Conservation (phyloP, 92 coral and sea anemone genomes). For the Epizoanthus fatuus region DNA sequence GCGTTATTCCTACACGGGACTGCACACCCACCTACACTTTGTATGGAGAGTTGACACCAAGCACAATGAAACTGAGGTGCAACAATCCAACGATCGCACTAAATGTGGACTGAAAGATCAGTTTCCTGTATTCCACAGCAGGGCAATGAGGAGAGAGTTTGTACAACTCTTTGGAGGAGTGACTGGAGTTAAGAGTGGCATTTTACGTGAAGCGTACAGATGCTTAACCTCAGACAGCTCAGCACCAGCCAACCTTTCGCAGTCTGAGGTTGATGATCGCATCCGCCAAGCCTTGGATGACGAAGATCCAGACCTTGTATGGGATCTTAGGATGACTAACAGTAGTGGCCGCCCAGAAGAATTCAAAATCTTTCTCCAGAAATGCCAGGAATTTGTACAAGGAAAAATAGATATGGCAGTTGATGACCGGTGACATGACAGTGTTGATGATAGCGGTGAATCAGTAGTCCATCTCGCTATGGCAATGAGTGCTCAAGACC, state of each 20-base stretch:
- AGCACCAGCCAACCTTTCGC: slow-evolving; percentile 47
- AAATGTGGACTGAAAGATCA: slow-evolving; percentile 34
- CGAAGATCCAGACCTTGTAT: slow-evolving; percentile 53
- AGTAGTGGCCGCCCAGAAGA: slow-evolving; percentile 57
- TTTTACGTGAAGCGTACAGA: slow-evolving; percentile 54
- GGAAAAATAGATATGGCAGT: slow-evolving; percentile 41
- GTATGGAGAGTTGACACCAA: slow-evolving; percentile 47
- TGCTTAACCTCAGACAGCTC: slow-evolving; percentile 52
- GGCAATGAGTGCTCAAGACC: too few relatives aligned
- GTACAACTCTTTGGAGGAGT: slow-evolving; percentile 52
- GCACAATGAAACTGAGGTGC: slow-evolving; percentile 26
- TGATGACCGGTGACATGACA: slow-evolving; percentile 24
- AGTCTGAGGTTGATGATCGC: slow-evolving; percentile 49
- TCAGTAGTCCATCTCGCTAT: too few relatives aligned
- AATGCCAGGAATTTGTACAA: slow-evolving; percentile 56
- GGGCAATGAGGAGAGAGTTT: slow-evolving; percentile 59
- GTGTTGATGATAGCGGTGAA: too few relatives aligned
- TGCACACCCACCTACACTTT: slow-evolving; percentile 50
- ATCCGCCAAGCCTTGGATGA: slow-evolving; percentile 45
- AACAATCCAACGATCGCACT: slow-evolving; percentile 15
- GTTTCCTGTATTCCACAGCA: slow-evolving; percentile 51
- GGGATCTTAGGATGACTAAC: slow-evolving; percentile 55
- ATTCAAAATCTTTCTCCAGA: slow-evolving; percentile 38
- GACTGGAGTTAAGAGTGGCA: slow-evolving; percentile 45
- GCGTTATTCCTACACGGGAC: slow-evolving; percentile 49